Evolutionary conservation across 1,140 invertebrate genomes (phyloP).

Genomic region (Caerostris darwini): DNA sequence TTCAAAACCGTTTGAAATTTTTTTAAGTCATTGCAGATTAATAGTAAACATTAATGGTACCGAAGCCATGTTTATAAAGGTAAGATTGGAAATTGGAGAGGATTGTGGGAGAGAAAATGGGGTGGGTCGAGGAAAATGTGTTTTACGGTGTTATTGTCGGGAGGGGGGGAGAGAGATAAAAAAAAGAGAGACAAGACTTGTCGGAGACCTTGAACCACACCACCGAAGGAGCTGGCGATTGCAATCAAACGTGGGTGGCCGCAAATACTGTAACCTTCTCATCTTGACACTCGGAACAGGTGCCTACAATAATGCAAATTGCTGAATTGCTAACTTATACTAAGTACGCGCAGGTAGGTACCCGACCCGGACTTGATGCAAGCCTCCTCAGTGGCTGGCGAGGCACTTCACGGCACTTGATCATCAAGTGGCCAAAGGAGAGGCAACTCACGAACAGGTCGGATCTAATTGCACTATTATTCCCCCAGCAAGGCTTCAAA

Average conservation of each 20-base stretch:
- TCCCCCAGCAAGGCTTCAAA: conserved; percentile 2
- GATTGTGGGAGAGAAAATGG: neutral
- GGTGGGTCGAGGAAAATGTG: conserved; percentile 5
- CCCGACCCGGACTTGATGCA: conserved; percentile 53
- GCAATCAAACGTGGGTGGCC: conserved; percentile 73
- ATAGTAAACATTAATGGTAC: no score
- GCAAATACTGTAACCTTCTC: conserved; percentile 69
- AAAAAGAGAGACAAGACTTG: neutral
- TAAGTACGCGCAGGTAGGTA: conserved; percentile 13
- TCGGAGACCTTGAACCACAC: conserved; percentile 54
- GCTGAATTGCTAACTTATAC: conserved; percentile 63
- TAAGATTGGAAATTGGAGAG: no score
- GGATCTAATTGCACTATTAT: conserved; percentile 74
- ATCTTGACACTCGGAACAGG: conserved; percentile 62
- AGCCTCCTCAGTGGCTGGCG: conserved; percentile 52
- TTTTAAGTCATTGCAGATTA: no score
- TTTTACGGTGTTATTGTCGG: conserved; percentile 17
- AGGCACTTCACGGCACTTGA: conserved; percentile 49
- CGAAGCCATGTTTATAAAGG: no score
- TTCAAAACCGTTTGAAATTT: no score
- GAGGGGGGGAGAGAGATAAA: neutral
- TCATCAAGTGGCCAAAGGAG: conserved; percentile 62
- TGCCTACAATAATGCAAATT: conserved; percentile 63
- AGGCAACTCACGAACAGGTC: conserved; percentile 62
- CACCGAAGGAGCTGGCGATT: conserved; percentile 10